Evolutionary conservation across 2,113 vertebrate species (phyloP).

Genomic region (Pristiophorus japonicus): DNA sequence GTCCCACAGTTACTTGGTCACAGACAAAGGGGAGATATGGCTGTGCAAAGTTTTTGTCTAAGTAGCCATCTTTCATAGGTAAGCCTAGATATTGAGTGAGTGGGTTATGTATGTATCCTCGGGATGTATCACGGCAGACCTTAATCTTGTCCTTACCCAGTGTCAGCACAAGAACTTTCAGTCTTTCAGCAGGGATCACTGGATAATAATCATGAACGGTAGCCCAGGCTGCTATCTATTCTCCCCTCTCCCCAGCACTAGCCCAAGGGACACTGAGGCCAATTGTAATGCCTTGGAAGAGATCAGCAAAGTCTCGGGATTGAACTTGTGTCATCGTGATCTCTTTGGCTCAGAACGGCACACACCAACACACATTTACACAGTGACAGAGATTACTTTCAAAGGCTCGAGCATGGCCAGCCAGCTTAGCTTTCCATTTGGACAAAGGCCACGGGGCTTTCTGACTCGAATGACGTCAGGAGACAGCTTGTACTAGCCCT

Average conservation of each 20-base stretch:
- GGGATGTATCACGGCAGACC: neutral
- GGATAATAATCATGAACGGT: neutral
- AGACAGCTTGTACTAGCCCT: conserved; percentile 20
- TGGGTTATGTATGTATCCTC: neutral
- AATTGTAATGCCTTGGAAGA: neutral
- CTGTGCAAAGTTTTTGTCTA: neutral
- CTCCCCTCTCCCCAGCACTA: neutral
- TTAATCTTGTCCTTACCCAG: neutral
- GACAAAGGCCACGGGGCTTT: neutral
- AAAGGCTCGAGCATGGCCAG: neutral
- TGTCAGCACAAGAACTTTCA: neutral
- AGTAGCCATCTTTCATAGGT: neutral
- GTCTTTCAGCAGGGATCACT: neutral
- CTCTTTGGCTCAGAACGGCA: neutral
- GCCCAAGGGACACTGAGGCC: neutral
- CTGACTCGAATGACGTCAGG: neutral
- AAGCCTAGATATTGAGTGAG: neutral
- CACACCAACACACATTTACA: neutral
- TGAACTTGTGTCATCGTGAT: neutral
- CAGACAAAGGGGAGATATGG: neutral
- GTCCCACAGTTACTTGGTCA: neutral
- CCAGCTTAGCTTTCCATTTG: conserved; percentile 2
- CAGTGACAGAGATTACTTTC: conserved; percentile 1
- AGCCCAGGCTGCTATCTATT: neutral
- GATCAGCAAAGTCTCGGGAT: neutral